A percentile compares a stretch with the other conserved stretches of the same genome.
Conservation (phyloP, 2,797 vertebrate genomes). For the Protosalanx chinensis region DNA sequence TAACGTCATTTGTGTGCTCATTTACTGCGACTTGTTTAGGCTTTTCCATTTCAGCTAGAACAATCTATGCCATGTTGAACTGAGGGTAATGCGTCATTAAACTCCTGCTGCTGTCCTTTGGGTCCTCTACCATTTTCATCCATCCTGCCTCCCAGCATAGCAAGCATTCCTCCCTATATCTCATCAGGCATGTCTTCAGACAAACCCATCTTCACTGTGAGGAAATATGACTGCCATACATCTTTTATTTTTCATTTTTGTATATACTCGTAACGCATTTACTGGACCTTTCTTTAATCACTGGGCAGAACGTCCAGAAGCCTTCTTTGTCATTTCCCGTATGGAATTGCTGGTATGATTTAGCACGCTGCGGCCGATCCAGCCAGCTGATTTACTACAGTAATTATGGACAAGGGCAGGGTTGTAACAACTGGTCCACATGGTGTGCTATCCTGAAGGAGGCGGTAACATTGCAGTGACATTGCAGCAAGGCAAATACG, state of each 20-base stretch:
- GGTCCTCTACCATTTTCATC: constrained; percentile 2
- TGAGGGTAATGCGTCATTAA: constrained; percentile 3
- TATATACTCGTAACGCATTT: constrained; percentile 13
- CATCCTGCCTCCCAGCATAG: constrained; percentile 12
- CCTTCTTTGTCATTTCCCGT: constrained; percentile 47
- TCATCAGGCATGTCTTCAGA: constrained; percentile 19
- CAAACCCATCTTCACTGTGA: constrained; percentile 6
- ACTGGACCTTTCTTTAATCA: constrained; percentile 39
- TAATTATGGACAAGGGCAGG: constrained; percentile 50
- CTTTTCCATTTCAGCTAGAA: constrained; percentile 16
- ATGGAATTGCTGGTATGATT: constrained; percentile 50
- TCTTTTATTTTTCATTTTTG: not conserved
- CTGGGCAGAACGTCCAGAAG: constrained; percentile 22
- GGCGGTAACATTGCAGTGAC: constrained; percentile 31
- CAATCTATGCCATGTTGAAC: constrained; percentile 27
- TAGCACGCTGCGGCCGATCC: constrained; percentile 34
- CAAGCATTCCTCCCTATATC: constrained; percentile 19
- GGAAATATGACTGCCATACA: constrained; percentile 23
- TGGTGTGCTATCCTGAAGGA: constrained; percentile 1
- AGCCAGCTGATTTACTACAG: constrained; percentile 52
- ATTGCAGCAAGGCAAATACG: constrained; percentile 43
- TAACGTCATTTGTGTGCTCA: not conserved
- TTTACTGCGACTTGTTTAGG: not conserved
- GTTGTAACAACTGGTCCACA: constrained; percentile 28
- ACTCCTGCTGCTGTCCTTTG: not conserved